A percentile compares a stretch with the other conserved stretches of the same genome.
phyloP scores from a whole-genome alignment of 2,888 invertebrate species.

The Coenonympha glycerion region DNA sequence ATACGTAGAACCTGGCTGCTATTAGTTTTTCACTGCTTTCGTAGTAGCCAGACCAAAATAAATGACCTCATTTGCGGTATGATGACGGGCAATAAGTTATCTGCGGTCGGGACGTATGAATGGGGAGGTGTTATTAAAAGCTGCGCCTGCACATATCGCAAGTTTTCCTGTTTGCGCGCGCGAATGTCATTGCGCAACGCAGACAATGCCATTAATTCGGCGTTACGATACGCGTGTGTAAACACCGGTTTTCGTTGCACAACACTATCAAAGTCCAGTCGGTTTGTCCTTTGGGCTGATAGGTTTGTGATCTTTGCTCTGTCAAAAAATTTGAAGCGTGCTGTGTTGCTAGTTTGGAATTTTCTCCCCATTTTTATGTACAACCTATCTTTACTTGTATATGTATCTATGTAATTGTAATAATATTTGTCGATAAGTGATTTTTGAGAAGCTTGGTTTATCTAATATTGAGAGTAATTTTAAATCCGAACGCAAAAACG shows the following conservation, averaged over 20 bases:
- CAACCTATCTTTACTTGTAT: too few relatives aligned
- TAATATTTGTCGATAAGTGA: too few relatives aligned
- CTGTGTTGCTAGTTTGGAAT: background rate
- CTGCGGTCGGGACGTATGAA: slow-evolving; percentile 26
- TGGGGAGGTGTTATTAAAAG: slow-evolving; percentile 19
- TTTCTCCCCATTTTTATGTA: too few relatives aligned
- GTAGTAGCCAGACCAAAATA: background rate
- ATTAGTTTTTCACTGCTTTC: slow-evolving; percentile 1
- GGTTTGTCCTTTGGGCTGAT: slow-evolving; percentile 10
- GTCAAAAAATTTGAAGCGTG: background rate
- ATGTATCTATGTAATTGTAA: too few relatives aligned
- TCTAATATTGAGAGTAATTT: too few relatives aligned
- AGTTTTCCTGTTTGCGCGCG: slow-evolving; percentile 37
- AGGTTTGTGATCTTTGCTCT: background rate
- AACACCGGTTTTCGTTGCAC: slow-evolving; percentile 30
- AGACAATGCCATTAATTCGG: slow-evolving; percentile 28
- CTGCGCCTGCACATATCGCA: slow-evolving; percentile 15
- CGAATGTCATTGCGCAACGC: slow-evolving; percentile 29
- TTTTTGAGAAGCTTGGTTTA: too few relatives aligned
- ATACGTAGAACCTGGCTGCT: too few relatives aligned
- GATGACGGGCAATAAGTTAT: slow-evolving; percentile 20
- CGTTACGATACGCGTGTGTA: slow-evolving; percentile 23
- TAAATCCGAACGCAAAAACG: too few relatives aligned
- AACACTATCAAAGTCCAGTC: slow-evolving; percentile 14
- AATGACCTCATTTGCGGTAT: slow-evolving; percentile 22